Conservation (phyloP, 2,797 vertebrate species). For the Triplophysa bombifrons region DNA sequence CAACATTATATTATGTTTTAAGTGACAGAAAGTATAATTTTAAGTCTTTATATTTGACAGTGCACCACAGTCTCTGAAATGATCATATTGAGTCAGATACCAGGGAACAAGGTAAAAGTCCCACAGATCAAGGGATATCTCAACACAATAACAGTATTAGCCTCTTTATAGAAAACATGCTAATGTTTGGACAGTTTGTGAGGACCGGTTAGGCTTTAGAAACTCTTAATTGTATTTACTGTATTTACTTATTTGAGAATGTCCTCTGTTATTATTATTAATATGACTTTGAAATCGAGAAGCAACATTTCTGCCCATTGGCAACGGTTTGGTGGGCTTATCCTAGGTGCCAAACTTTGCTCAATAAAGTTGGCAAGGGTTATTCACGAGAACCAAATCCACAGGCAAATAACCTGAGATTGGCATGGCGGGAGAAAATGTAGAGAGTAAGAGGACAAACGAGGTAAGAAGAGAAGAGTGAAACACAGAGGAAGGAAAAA, state of each 20-base stretch:
- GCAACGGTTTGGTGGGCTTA: not conserved
- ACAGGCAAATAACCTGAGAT: not conserved
- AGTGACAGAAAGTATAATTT: too few relatives aligned
- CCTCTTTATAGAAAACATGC: not conserved
- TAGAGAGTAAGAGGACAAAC: not conserved
- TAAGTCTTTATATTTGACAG: too few relatives aligned
- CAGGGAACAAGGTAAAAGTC: not conserved
- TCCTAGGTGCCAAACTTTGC: not conserved
- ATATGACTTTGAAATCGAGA: not conserved
- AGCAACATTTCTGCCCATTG: not conserved
- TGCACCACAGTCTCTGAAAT: not conserved
- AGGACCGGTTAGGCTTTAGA: not conserved
- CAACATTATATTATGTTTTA: too few relatives aligned
- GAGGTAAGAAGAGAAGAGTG: not conserved
- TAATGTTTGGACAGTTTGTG: not conserved
- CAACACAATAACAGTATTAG: not conserved
- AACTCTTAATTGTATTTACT: not conserved
- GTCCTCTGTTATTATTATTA: not conserved
- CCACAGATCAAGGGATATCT: slow-evolving; percentile 14
- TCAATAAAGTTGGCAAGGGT: not conserved
- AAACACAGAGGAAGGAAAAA: slow-evolving; percentile 55
- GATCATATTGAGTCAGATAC: not conserved
- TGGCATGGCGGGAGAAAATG: not conserved
- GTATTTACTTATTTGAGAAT: not conserved
- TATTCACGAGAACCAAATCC: slow-evolving; percentile 1